Percentiles rank a stretch among this genome's conserved stretches.
phyloP scores from a whole-genome alignment of 2,797 vertebrate species.

The Coilia nasus region DNA sequence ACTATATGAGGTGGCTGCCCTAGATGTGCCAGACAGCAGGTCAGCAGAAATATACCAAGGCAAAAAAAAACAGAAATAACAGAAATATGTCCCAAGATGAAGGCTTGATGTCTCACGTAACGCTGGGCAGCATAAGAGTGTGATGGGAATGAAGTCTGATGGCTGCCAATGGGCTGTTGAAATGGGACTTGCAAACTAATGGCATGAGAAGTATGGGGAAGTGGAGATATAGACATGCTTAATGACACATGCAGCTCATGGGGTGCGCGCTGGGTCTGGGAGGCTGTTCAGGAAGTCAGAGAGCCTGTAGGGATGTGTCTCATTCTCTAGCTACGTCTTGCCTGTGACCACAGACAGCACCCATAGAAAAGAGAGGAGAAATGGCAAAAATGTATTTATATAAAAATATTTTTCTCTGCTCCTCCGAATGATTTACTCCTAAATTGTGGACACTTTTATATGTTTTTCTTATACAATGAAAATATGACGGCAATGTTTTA shows the following conservation, averaged over 20 bases:
- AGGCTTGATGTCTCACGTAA: not conserved
- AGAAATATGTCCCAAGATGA: not conserved
- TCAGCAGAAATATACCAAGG: not conserved
- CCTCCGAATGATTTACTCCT: too few species aligned
- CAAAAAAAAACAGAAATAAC: not conserved
- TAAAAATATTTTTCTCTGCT: too few species aligned
- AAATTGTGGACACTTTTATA: too few species aligned
- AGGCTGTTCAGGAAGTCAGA: too few species aligned
- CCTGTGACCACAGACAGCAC: not conserved
- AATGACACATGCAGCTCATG: conserved; percentile 9
- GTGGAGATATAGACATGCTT: not conserved
- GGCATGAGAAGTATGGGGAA: not conserved
- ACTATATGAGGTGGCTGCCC: not conserved
- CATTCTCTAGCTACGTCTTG: not conserved
- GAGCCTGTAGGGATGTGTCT: not conserved
- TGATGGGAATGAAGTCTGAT: not conserved
- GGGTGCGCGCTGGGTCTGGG: not conserved
- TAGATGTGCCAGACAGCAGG: not conserved
- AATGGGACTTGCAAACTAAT: not conserved
- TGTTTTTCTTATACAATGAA: too few species aligned
- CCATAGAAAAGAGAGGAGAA: too few species aligned
- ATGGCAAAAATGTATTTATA: too few species aligned
- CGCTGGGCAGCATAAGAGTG: not conserved
- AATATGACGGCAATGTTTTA: too few species aligned
- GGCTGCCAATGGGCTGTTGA: conserved; percentile 1